phyloP scores from a whole-genome alignment of 2,113 vertebrate species.

The Aviceda subcristata region DNA sequence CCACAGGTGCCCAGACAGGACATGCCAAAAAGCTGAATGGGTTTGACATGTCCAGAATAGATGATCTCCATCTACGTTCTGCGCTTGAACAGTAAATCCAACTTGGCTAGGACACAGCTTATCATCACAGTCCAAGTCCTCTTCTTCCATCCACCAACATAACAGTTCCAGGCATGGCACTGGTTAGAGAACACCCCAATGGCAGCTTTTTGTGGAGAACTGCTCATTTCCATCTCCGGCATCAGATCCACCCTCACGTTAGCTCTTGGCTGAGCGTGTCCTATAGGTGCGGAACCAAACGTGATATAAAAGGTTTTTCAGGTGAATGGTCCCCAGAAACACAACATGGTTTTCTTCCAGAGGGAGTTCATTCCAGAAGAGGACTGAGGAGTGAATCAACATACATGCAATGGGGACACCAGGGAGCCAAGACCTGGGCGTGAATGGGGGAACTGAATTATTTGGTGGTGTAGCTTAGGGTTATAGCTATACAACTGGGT shows the following conservation, averaged over 20 bases:
- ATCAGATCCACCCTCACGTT: background rate
- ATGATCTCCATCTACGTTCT: background rate
- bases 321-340: background rate
- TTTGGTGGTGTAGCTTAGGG: background rate
- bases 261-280: background rate
- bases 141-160: background rate
- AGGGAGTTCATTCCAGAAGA: background rate
- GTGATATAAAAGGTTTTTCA: background rate
- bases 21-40: background rate
- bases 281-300: background rate
- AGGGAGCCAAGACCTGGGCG: background rate
- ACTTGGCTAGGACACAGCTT: background rate
- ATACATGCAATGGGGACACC: fast-evolving
- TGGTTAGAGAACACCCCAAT: background rate
- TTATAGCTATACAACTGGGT: background rate
- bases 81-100: background rate
- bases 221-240: background rate
- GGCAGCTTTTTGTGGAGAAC: background rate
- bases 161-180: background rate
- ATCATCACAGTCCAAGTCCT: background rate
- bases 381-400: background rate
- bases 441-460: background rate
- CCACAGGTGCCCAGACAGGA: background rate
- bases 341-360: background rate
- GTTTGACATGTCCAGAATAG: background rate